Conservation (phyloP, 2,113 vertebrate species). For the Cercocebus atys region DNA sequence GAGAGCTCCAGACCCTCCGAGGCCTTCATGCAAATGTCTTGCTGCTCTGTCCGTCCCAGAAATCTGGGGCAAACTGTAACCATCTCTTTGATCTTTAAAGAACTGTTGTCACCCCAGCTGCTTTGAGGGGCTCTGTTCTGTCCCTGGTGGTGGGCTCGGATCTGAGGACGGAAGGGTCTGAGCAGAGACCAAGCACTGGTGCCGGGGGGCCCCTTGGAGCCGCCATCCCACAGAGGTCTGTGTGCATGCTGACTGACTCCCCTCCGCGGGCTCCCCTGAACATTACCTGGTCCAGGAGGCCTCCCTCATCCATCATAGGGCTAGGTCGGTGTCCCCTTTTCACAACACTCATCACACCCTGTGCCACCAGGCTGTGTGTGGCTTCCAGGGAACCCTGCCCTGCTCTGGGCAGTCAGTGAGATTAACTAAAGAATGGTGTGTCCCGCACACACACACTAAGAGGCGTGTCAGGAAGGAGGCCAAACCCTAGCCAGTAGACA, state of each 20-base stretch:
- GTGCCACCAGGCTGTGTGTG: neutral
- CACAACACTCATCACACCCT: neutral
- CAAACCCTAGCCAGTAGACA: neutral
- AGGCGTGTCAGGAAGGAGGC: neutral
- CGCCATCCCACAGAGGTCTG: accelerated
- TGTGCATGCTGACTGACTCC: accelerated
- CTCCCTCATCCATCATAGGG: accelerated
- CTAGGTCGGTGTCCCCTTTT: neutral
- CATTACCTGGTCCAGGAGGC: accelerated
- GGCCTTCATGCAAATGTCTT: conserved; percentile 64
- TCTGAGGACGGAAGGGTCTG: neutral
- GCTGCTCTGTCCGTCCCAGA: neutral
- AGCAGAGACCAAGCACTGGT: too few relatives aligned
- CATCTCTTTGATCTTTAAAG: neutral
- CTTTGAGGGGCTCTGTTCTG: neutral
- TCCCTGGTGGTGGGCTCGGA: accelerated
- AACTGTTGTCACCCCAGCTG: neutral
- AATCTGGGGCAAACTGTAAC: conserved; percentile 48
- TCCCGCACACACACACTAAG: neutral
- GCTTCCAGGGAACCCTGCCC: neutral
- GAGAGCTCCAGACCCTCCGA: conserved; percentile 44
- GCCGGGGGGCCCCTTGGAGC: neutral
- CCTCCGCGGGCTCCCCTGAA: accelerated
- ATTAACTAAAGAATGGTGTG: neutral
- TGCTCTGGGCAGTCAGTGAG: neutral